These are phyloP conservation scores for Holotrichia oblita DNA, from an alignment of 1,140 invertebrate genomes.

Conservation along the genomic window DNA sequence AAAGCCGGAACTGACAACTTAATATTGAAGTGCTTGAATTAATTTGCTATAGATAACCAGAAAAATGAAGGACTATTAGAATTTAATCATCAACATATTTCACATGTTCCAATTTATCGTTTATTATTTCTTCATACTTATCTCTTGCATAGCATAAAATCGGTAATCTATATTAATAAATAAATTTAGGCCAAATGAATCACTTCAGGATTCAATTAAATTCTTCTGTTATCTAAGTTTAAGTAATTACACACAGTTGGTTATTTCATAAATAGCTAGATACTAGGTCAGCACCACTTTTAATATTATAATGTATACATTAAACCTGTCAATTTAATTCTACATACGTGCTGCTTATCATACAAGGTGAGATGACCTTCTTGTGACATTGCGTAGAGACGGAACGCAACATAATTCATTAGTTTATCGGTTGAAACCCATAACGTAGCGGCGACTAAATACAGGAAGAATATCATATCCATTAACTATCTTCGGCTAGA, in stretches of 20 bases:
- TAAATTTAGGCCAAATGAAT: neutral
- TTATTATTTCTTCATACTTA: too few species aligned
- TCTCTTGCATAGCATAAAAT: too few species aligned
- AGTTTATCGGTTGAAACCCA: neutral
- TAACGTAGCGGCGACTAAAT: neutral
- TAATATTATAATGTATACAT: constrained; percentile 3
- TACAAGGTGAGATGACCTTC: neutral
- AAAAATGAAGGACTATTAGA: too few species aligned
- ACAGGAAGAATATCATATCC: too few species aligned
- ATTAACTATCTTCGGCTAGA: neutral
- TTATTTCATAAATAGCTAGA: neutral
- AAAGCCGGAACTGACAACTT: too few species aligned
- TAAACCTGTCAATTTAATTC: neutral
- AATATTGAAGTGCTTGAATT: too few species aligned
- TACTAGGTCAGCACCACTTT: neutral
- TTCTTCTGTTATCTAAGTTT: neutral
- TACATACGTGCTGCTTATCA: neutral
- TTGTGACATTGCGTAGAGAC: neutral
- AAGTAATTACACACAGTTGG: neutral
- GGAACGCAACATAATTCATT: neutral
- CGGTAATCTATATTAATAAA: neutral
- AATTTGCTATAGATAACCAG: too few species aligned
- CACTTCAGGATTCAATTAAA: neutral
- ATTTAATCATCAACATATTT: too few species aligned
- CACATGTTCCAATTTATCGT: too few species aligned